A percentile compares a stretch with the other conserved stretches of the same genome.
Conservation (phyloP, 2,113 vertebrate species). For the Phycodurus eques region DNA sequence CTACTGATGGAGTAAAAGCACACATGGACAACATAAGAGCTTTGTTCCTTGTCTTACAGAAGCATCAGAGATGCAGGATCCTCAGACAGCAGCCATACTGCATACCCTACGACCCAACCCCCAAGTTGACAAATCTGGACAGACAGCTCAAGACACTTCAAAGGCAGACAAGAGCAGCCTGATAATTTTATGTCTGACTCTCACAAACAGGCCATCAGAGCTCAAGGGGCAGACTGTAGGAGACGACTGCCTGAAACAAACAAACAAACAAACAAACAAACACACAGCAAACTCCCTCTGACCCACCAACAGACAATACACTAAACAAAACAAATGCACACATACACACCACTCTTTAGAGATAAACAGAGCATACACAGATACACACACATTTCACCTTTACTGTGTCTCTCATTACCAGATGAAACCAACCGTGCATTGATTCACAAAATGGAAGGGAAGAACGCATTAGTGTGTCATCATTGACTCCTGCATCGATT, state of each 20-base stretch:
- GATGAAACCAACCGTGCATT: conserved; percentile 73
- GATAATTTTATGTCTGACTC: conserved; percentile 70
- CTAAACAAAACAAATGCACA: conserved; percentile 12
- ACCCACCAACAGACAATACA: conserved; percentile 25
- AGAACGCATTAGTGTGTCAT: conserved; percentile 77
- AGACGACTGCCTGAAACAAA: conserved; percentile 64
- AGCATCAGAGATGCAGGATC: conserved; percentile 58
- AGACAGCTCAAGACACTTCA: conserved; percentile 72
- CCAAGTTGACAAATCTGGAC: conserved; percentile 62
- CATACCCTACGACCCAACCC: conserved; percentile 53
- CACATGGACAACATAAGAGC: conserved; percentile 22
- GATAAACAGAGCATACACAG: conserved; percentile 55
- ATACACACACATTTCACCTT: conserved; percentile 71
- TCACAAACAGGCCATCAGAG: conserved; percentile 66
- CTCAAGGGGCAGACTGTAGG: conserved; percentile 66
- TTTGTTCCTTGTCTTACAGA: conserved; percentile 46
- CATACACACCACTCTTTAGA: conserved; percentile 33
- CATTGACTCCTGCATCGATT: conserved; percentile 74
- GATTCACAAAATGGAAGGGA: conserved; percentile 76
- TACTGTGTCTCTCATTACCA: conserved; percentile 76
- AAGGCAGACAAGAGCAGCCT: conserved; percentile 63
- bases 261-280: conserved; percentile 62
- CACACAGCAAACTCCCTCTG: conserved; percentile 43
- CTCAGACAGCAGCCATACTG: conserved; percentile 68
- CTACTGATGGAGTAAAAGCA: not conserved